Evolutionary conservation across 2,888 invertebrate genomes (phyloP), one percentile per base, ranked within the genome.

Genomic region (Busseola fusca): DNA sequence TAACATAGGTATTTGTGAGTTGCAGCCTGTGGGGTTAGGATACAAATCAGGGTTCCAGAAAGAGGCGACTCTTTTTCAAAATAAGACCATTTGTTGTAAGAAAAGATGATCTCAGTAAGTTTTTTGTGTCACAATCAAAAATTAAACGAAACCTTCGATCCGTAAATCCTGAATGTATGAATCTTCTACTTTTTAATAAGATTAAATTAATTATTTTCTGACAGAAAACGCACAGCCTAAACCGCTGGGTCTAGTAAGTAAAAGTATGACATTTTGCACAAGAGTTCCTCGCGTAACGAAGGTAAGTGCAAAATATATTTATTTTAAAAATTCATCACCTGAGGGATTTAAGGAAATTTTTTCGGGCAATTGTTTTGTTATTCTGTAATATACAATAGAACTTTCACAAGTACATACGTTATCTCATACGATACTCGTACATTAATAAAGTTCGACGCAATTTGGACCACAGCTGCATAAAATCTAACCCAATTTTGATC

Each of bases 1-100:
- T 75, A 83, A 85, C 84, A 75, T 16, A 74, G 70, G 60, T 58
- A 74, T 69, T 78, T 74, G 50, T 57, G 62, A 76, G 50, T 66
- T 65, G 18, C 48, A 50, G 58, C 54, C 37, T 63, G 48, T 58
- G 16, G 58, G 45, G 25, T 57, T 60, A 14, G n/a, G 25, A 50
- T 64, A 30, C 27, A 52, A 63, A 63, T 54, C 10, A 18, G 54
- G n/a, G 12, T 34, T 54, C 54, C 54, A n/a, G 52, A 63, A 30
- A 6, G 10, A 16, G 16, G 1, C 21, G 1, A 21, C 12, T 21
- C 0, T 42, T 42, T 42, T 42, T 62, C 21, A 27, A 27, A 27
- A 45, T 21, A 45, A 42, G 21, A 42, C 14, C 27, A 21, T 27
- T 21, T 21, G 21, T 4, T 48, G 21, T 30, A 50, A 16, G 16